Evolutionary conservation across 2,888 invertebrate species (phyloP), one percentile per base, ranked within the genome.

Genomic region (Campoplex nolae): DNA sequence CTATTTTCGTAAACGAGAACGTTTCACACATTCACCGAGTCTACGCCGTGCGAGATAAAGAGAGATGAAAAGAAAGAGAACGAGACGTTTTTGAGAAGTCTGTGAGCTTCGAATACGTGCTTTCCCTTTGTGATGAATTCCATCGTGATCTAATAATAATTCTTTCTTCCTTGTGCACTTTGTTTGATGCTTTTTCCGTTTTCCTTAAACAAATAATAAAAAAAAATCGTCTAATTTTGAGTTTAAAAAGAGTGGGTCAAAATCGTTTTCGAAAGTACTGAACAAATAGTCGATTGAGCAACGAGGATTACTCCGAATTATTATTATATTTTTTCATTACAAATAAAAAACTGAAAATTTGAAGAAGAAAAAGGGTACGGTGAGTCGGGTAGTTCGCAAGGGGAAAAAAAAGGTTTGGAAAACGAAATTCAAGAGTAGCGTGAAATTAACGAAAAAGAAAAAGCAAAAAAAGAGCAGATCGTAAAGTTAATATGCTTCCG

Each of bases 61-160:
- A 38, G 38, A 38, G 38, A 23, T 23, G 23, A 23, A 23, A 23
- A 6, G 38, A 38, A 38, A 38, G 38, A 38, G 38, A 38, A 38
- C 38, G 38, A 38, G 23, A 42, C 56, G 23, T 56, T 42, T 38
- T 38, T 56, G 16, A n/a, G 9, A n/a, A 23, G 42, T 71, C 45
- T 2, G n/a, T 51, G 51, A 23, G 56, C 56, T n/a, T 7, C 23
- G 58, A 58, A 80, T 73, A 56, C 84, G 73, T 65, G 71, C 87
- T 79, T 78, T 88, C 89, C 89, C 90, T 92, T 91, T 92, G 92
- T 91, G 88, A 88, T 88, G 89, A 89, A 91, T 89, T 90, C 90
- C 89, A 89, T 88, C 88, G 83, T 71, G 38, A 85, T 89, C 91
- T 91, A 92, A 91, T 92, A 92, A 92, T 91, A 92, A 90, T 83